Percentiles rank a stretch among this genome's conserved stretches.
Evolutionary conservation across 2,113 vertebrate species (phyloP).

Genomic region (Elephas maximus): DNA sequence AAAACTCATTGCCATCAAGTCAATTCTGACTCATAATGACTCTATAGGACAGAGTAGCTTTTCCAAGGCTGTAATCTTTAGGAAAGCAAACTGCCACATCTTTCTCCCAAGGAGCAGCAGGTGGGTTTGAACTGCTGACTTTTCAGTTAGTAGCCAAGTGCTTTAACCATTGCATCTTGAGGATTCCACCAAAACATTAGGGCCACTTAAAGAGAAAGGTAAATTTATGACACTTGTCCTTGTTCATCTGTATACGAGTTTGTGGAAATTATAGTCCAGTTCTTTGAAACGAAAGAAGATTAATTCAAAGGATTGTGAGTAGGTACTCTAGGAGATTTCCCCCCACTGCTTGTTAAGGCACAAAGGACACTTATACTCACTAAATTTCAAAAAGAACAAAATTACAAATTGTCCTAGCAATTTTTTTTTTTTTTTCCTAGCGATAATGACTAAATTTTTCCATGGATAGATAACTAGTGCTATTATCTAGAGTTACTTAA

Average conservation of each 20-base stretch:
- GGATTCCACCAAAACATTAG: not conserved
- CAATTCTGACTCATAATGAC: too few species aligned
- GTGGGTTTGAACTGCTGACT: too few species aligned
- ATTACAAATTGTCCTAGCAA: not conserved
- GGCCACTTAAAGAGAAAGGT: not conserved
- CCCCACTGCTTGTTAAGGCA: not conserved
- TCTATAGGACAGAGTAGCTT: too few species aligned
- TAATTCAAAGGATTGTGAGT: slow-evolving; percentile 51
- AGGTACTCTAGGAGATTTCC: slow-evolving; percentile 16
- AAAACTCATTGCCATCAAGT: too few species aligned
- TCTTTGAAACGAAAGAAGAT: slow-evolving; percentile 27
- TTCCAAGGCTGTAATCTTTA: too few species aligned
- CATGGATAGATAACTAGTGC: not conserved
- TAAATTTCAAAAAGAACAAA: slow-evolving; percentile 5
- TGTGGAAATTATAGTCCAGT: not conserved
- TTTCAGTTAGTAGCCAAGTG: too few species aligned
- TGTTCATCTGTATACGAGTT: not conserved
- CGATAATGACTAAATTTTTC: slow-evolving; percentile 11
- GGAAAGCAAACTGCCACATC: too few species aligned
- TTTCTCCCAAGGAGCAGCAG: too few species aligned
- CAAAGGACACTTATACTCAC: not conserved
- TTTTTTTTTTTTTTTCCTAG: not conserved
- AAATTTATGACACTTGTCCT: not conserved
- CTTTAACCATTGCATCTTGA: too few species aligned
- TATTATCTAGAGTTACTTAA: not conserved